Evolutionary conservation across 1,140 invertebrate species (phyloP), one percentile per base, ranked within the genome.

Genomic region (Kradibia gibbosae): DNA sequence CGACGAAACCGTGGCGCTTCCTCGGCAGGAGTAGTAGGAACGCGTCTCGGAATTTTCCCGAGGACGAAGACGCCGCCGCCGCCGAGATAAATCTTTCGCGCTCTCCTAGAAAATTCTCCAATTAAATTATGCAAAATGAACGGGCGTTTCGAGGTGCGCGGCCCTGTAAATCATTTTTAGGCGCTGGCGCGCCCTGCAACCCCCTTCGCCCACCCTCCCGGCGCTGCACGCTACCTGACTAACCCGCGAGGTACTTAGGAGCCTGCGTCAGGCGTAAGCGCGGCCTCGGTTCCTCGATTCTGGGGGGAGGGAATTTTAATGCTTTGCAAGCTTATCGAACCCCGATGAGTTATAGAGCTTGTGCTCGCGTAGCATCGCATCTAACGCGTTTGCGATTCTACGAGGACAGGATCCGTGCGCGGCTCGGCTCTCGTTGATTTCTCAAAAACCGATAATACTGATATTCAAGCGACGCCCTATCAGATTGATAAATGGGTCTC

Each of bases 51-150:
- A 65, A 67, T 81, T 81, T 67, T 48, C 80, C 36, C 65, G 34
- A 42, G 53, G 25, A 25, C n/a, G 39, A 3, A 11, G 8, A 34
- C 11, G 20, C 22, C 55, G 60, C 11, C 31, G 3, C 53, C 55
- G 67, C 20, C 73, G 75, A 78, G 67, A 82, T 82, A 82, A 82
- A 82, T 82, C 80, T 82, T 78, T 36, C 31, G 60, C 62, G 34
- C 15, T 74, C 67, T 77, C 67, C 42, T 78, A 53, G 80, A 82
- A 60, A 82, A 82, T 82, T 79, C 77, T 82, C 75, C 79, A 82
- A 82, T 82, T 82, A 82, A 82, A 82, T 82, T 82, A 82, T 82
- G 81, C 71, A 82, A 82, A 82, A 82, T 82, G 78, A 82, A 82
- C 76, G 81, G 76, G 81, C 71, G 65, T 82, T 82, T 72, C 67